Base-by-base conservation (phyloP, 2,113 vertebrate genomes). In the Taurulus bubalis region DNA sequence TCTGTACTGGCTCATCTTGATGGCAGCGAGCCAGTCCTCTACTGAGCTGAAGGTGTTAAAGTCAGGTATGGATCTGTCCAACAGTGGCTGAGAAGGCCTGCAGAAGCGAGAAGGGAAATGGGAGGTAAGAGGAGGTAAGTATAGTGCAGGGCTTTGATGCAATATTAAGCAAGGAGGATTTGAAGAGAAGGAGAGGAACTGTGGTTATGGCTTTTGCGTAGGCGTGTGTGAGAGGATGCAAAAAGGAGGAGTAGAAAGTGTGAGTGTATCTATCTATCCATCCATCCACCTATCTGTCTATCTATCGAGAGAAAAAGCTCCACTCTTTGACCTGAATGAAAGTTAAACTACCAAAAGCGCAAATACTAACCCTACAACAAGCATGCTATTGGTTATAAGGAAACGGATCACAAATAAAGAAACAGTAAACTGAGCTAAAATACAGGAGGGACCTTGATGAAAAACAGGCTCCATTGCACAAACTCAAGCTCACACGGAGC, bases 1-100 rank as follows among this genome's bases (percentile, higher is more conserved):
- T 95, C 97, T 95, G 94, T 99, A 99, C 90, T 99, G 98, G 92
- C 95, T 97, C 98, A 99, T 99, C 95, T 99, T 98, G 91, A 99
- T 97, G 85, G 98, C 98, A 3, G 94, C 95, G 87, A 99, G 96
- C 98, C 98, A 99, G 92, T 99, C 98, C 6, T 99, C 98, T 78
- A 99, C 98, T 82, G 98, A 98, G 95, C 97, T 99, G 94, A 99
- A 99, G 91, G 97, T 97, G 93, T 96, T 98, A 94, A 99, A 98
- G 94, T 99, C 98, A 32, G 98, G 98, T 92, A 99, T 96, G 90
- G 98, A 99, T 92, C 97, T 96, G 91, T 99, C 98, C 63, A 99
- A 94, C 91, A 99, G 96, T 86, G 97, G 98, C 95, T 99, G 98
- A 90, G 98, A 98, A 95, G 98, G 97, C 96, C 98, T 99, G 94